Evolutionary conservation across 2,113 vertebrate species (phyloP).

Genomic region (Lamprotornis superbus): DNA sequence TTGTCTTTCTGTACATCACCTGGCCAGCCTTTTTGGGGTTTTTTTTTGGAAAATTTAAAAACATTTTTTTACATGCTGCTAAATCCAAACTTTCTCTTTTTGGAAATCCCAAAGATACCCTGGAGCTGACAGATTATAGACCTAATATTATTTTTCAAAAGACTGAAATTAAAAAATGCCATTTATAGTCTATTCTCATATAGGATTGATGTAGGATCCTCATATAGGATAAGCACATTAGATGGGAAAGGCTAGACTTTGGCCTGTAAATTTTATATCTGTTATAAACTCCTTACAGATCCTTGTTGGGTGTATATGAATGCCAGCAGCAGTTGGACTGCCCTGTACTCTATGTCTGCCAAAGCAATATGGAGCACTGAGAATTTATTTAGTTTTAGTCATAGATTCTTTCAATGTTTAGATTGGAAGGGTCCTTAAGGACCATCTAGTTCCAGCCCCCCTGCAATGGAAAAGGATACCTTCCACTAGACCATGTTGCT

Average conservation of each 20-base stretch:
- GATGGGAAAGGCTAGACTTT: neutral
- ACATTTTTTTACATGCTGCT: fast-evolving
- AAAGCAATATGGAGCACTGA: neutral
- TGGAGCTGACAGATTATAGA: neutral
- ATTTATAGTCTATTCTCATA: neutral
- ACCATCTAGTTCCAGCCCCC: neutral
- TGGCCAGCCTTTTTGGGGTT: too few species aligned
- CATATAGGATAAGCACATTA: neutral
- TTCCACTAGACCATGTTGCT: neutral
- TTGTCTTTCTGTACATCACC: neutral
- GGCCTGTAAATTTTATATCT: neutral
- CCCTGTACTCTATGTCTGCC: too few species aligned
- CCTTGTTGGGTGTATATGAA: neutral
- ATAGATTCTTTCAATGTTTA: neutral
- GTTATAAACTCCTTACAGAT: neutral
- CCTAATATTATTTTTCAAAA: neutral
- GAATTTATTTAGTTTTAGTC: neutral
- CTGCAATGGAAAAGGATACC: neutral
- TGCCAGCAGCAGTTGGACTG: neutral
- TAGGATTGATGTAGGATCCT: neutral
- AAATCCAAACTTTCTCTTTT: neutral
- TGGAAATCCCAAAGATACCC: neutral
- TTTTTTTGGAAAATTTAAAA: neutral
- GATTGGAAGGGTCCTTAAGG: neutral
- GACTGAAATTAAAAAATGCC: neutral